Evolutionary conservation across 2,888 invertebrate species (phyloP).

Genomic region (Gymnocheta viridis): DNA sequence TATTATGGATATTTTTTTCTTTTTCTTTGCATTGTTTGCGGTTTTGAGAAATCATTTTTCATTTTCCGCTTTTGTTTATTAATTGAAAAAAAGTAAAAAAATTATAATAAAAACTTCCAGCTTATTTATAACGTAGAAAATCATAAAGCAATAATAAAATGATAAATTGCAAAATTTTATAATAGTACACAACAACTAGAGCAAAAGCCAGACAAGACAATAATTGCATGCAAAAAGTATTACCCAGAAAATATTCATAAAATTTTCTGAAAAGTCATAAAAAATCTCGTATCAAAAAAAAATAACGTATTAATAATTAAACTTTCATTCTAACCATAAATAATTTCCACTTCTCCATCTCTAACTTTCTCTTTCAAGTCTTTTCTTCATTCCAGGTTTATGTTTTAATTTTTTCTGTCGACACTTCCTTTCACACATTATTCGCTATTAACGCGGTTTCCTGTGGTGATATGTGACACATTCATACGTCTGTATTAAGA

Average conservation of each 20-base stretch:
- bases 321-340: conserved; percentile 66
- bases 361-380: conserved; percentile 60
- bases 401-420: background rate
- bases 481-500: too few species aligned
- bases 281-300: background rate
- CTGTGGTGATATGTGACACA: conserved; percentile 54
- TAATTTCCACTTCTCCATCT: conserved; percentile 8
- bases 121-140: conserved; percentile 18
- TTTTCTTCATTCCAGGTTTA: background rate
- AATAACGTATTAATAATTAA: conserved; percentile 38
- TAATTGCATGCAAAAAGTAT: conserved; percentile 60
- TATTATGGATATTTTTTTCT: conserved; percentile 4
- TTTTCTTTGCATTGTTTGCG: background rate
- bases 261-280: conserved; percentile 11
- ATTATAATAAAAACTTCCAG: conserved; percentile 15
- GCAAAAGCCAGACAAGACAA: conserved; percentile 33
- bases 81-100: conserved; percentile 9
- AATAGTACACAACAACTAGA: conserved; percentile 33
- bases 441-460: conserved; percentile 38
- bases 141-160: conserved; percentile 15
- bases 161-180: conserved; percentile 52
- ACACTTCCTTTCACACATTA: conserved; percentile 28
- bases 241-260: conserved; percentile 8
- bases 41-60: conserved; percentile 59
- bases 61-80: conserved; percentile 41